phyloP scores from a whole-genome alignment of 2,888 invertebrate species.

The Diabrotica balteata region DNA sequence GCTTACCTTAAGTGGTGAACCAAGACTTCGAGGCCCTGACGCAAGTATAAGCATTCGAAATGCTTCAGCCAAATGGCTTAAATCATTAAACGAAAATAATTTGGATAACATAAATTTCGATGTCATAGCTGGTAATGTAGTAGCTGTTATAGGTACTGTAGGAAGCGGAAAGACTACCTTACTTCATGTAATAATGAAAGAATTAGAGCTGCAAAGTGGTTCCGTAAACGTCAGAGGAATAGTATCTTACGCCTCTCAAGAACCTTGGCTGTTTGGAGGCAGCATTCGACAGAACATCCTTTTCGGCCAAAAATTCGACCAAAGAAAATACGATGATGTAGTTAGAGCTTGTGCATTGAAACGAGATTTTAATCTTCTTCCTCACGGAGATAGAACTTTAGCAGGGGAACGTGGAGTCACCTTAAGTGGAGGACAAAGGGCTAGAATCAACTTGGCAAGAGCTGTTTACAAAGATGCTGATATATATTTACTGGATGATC shows the following conservation, averaged over 20 bases:
- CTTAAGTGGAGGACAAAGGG: too few relatives aligned
- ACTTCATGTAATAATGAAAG: conserved; percentile 69
- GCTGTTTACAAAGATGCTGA: too few relatives aligned
- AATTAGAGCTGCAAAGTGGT: conserved; percentile 73
- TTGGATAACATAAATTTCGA: conserved; percentile 70
- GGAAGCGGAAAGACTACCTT: conserved; percentile 69
- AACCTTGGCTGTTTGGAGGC: conserved; percentile 84
- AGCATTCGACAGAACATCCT: conserved; percentile 89
- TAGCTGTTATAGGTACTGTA: conserved; percentile 68
- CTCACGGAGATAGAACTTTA: conserved; percentile 79
- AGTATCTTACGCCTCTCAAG: conserved; percentile 80
- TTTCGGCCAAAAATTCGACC: conserved; percentile 80
- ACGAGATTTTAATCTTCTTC: conserved; percentile 75
- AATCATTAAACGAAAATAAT: conserved; percentile 48
- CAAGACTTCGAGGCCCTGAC: not conserved
- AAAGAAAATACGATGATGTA: conserved; percentile 70
- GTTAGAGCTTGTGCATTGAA: conserved; percentile 74
- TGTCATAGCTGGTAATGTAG: conserved; percentile 66
- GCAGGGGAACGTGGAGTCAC: conserved; percentile 71
- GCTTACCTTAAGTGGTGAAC: not conserved
- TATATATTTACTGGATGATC: conserved; percentile 70
- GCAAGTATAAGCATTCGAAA: conserved; percentile 47
- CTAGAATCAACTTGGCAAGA: too few relatives aligned
- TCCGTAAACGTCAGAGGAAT: conserved; percentile 71
- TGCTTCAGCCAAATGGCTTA: conserved; percentile 72